These are phyloP conservation scores for Tipula helvola DNA, from an alignment of 2,888 invertebrate species.

Conservation along the genomic window DNA sequence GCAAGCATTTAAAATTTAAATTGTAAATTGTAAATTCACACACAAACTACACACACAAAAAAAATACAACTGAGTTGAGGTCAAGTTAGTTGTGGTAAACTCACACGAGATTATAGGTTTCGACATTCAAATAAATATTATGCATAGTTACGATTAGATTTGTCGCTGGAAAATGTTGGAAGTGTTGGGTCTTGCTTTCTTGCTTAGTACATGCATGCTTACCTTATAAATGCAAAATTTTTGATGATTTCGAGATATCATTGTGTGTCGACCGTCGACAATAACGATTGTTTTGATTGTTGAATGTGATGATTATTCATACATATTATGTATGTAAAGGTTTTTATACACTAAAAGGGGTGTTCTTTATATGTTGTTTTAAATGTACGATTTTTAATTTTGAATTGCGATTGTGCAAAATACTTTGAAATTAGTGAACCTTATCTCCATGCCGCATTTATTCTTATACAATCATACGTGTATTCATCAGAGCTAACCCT, in stretches of 20 bases:
- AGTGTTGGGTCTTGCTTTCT: background rate
- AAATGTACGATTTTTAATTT: background rate
- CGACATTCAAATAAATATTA: background rate
- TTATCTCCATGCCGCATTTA: background rate
- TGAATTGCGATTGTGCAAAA: background rate
- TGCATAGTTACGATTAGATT: background rate
- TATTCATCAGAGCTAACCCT: background rate
- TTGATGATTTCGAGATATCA: background rate
- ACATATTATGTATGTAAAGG: background rate
- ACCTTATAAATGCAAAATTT: too few species aligned
- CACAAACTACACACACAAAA: too few species aligned
- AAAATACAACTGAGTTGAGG: background rate
- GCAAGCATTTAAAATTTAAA: background rate
- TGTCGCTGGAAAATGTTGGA: background rate
- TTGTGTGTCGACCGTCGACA: background rate
- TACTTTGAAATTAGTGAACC: background rate
- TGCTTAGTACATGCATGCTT: background rate
- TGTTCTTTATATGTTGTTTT: background rate
- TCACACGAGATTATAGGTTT: background rate
- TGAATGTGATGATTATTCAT: background rate
- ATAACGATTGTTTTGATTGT: background rate
- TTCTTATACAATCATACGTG: background rate
- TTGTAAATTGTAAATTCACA: background rate
- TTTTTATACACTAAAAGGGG: background rate
- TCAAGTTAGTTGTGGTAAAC: background rate